Percentiles rank a stretch among this genome's conserved stretches.
These are phyloP conservation scores for Pristionchus exspectatus DNA, from an alignment of 2,888 invertebrate species.

Conservation along the genomic window DNA sequence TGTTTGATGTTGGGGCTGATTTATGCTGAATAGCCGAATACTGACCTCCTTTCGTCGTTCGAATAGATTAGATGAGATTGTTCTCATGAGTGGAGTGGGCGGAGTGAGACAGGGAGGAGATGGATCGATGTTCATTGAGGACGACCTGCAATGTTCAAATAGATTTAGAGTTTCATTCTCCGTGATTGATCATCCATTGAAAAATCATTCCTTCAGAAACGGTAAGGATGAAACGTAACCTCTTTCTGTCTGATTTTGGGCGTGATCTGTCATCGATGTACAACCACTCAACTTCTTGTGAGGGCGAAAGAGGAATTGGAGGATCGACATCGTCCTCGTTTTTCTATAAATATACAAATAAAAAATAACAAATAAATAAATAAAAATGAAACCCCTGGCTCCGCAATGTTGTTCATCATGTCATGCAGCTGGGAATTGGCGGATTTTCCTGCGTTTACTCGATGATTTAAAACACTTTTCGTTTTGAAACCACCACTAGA, in stretches of 20 bases:
- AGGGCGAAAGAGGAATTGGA: background rate
- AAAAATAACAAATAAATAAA: background rate
- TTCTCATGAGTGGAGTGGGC: background rate
- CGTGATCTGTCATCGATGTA: constrained; percentile 10
- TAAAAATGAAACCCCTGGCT: background rate
- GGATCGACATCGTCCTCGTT: background rate
- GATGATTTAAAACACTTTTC: too few species aligned
- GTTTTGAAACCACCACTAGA: too few species aligned
- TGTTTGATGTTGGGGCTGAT: background rate
- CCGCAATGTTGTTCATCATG: constrained; percentile 24
- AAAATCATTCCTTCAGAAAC: background rate
- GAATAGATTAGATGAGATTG: constrained; percentile 15
- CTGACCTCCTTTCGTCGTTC: constrained; percentile 5
- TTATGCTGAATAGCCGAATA: background rate
- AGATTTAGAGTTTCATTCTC: background rate
- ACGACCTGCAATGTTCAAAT: background rate
- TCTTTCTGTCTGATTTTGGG: background rate
- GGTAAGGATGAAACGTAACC: background rate
- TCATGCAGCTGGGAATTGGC: background rate
- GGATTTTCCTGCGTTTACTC: background rate
- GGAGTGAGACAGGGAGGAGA: background rate
- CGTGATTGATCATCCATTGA: background rate
- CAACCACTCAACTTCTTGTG: constrained; percentile 36
- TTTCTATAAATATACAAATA: background rate
- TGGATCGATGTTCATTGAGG: background rate